Conservation (phyloP, 2,888 invertebrate genomes). For the Hedya salicella region DNA sequence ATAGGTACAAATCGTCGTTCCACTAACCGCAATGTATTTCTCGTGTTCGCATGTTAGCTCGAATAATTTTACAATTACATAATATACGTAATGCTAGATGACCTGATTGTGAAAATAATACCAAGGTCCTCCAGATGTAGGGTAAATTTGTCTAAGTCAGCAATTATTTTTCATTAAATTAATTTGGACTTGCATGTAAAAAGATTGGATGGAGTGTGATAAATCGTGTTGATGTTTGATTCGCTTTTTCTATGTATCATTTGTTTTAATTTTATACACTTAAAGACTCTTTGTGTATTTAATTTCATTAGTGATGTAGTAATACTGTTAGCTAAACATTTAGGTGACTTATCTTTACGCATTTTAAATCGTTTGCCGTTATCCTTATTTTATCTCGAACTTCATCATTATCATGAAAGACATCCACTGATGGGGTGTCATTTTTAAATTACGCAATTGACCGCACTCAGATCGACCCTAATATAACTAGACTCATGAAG, state of each 20-base stretch:
- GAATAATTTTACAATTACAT: slow-evolving; percentile 33
- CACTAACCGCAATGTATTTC: slow-evolving; percentile 38
- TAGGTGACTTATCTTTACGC: no score
- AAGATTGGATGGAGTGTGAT: not conserved
- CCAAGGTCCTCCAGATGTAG: slow-evolving; percentile 26
- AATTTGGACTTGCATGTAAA: not conserved
- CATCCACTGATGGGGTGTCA: no score
- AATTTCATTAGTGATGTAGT: no score
- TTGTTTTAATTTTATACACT: not conserved
- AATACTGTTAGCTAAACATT: not conserved
- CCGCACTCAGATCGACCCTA: no score
- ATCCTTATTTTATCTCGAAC: no score
- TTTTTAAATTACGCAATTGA: no score
- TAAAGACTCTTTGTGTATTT: not conserved
- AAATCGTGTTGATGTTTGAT: not conserved
- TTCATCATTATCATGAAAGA: no score
- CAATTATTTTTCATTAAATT: slow-evolving; percentile 29
- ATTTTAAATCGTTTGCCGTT: no score
- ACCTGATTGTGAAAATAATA: slow-evolving; percentile 37
- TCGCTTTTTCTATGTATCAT: not conserved
- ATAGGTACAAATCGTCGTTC: slow-evolving; percentile 40
- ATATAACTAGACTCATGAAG: no score
- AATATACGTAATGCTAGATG: slow-evolving; percentile 26
- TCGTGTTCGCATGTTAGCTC: slow-evolving; percentile 30
- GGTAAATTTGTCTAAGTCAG: slow-evolving; percentile 8